Base-by-base conservation (phyloP, 2,888 invertebrate species). In the Lepeophtheirus nordmannii region DNA sequence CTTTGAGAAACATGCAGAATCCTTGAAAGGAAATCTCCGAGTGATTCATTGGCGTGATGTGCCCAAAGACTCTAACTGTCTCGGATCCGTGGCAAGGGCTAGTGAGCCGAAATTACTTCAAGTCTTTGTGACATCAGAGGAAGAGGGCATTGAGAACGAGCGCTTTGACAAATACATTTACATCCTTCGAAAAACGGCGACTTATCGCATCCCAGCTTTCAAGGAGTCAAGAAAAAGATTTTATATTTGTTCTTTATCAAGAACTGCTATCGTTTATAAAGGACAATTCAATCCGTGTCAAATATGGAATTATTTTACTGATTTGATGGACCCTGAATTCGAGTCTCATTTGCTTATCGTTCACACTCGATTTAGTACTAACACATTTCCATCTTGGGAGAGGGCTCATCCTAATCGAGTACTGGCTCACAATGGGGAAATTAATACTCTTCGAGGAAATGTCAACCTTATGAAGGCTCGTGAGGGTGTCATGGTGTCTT, bases 371-470 rank as follows among this genome's bases (percentile, higher is more conserved):
- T 98, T 98, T 80, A 97, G 97, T 14, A 98, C 98, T 70, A 98
- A 98, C 78, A 98, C 98, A 37, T 98, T 98, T 76, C 98, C 98
- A 61, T 93, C 91, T 74, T 98, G 98, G 98, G 96, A 97, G 77
- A 82, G 97, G 72, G 97, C 98, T 20, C 97, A 98, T 79, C 98
- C 98, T 14, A 56, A 0, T 75, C 86, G 91, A 74, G 83, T 88
- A 73, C 79, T 98, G 71, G 97, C 97, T 69, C 98, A 98, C 80
- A 98, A 98, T 79, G 98, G 98, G 69, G 98, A 98, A 80, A 98
- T 98, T 77, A 98, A 98, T 80, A 98, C 98, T 14, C 82, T 98
- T 71, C 85, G 96, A 69, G 98, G 98, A 71, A 98, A 98, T 76
- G 90, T 96, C 10, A 98, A 98, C 78, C 82, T 90, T 71, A 98